These are phyloP conservation scores for Acipenser transmontanus DNA, from an alignment of 2,797 vertebrate genomes.

Conservation along the genomic window DNA sequence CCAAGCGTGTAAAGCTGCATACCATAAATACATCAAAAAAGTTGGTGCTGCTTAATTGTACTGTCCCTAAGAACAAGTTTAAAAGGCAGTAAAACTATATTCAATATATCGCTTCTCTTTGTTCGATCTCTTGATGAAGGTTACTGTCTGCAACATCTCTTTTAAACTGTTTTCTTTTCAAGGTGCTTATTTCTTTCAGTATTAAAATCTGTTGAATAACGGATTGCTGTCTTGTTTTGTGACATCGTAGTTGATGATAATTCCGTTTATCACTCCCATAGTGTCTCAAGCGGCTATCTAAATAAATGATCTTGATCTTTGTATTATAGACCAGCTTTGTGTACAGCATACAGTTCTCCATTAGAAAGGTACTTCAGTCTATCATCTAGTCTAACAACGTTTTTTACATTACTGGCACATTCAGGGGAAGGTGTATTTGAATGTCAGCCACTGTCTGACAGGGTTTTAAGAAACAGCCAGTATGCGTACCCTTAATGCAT, in stretches of 20 bases:
- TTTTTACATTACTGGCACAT: no score
- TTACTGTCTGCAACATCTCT: background rate
- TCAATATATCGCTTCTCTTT: background rate
- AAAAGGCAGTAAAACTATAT: no score
- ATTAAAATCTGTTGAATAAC: background rate
- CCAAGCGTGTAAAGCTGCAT: no score
- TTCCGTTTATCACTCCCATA: background rate
- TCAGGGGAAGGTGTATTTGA: no score
- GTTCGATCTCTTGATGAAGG: background rate
- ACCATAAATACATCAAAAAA: no score
- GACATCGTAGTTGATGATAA: background rate
- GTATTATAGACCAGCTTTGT: background rate
- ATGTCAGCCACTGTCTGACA: no score
- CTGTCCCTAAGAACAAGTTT: no score
- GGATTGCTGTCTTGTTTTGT: background rate
- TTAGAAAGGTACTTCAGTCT: background rate
- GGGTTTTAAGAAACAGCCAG: no score
- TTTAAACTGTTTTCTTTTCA: background rate
- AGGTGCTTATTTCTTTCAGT: background rate
- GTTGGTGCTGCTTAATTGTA: no score
- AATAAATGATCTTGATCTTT: background rate
- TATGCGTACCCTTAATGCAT: no score
- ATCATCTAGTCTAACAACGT: background rate
- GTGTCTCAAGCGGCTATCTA: background rate
- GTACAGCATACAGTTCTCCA: background rate